phyloP scores from a whole-genome alignment of 2,797 vertebrate species.

The Steatocranus sp. region DNA sequence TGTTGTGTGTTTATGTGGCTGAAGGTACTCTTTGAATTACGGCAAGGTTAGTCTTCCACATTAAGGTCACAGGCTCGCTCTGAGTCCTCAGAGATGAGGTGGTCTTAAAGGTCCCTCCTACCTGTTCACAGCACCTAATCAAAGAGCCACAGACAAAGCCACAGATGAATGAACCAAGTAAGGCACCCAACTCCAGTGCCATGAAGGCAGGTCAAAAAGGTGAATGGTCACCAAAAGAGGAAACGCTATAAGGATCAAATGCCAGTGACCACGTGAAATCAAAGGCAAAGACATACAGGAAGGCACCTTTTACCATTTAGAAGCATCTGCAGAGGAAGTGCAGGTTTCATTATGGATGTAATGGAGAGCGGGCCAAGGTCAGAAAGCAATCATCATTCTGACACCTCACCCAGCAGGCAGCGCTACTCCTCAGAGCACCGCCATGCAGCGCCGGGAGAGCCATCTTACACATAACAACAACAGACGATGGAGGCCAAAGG shows the following conservation, averaged over 20 bases:
- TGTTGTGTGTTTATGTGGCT: background rate
- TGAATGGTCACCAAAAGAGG: constrained; percentile 50
- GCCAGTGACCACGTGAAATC: constrained; percentile 68
- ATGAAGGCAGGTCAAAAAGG: constrained; percentile 49
- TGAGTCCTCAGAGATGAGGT: constrained; percentile 14
- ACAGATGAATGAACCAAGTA: constrained; percentile 20
- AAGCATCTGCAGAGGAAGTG: constrained; percentile 65
- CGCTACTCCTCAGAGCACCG: constrained; percentile 37
- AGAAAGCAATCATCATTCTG: constrained; percentile 76
- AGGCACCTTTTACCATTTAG: constrained; percentile 73
- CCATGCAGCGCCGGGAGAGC: constrained; percentile 16
- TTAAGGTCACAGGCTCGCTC: constrained; percentile 35
- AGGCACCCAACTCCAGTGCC: constrained; percentile 16
- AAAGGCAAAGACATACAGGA: constrained; percentile 59
- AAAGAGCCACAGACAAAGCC: constrained; percentile 55
- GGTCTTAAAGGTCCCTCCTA: constrained; percentile 41
- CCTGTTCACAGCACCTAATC: constrained; percentile 58
- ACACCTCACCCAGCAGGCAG: constrained; percentile 71
- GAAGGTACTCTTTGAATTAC: constrained; percentile 13
- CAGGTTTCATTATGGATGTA: constrained; percentile 74
- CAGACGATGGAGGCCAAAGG: constrained; percentile 51
- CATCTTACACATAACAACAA: constrained; percentile 58
- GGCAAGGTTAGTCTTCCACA: constrained; percentile 25
- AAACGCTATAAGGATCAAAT: constrained; percentile 74
- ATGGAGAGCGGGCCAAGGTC: constrained; percentile 72